Conservation (phyloP, 2,797 vertebrate species). For the Chrysocyon brachyurus region DNA sequence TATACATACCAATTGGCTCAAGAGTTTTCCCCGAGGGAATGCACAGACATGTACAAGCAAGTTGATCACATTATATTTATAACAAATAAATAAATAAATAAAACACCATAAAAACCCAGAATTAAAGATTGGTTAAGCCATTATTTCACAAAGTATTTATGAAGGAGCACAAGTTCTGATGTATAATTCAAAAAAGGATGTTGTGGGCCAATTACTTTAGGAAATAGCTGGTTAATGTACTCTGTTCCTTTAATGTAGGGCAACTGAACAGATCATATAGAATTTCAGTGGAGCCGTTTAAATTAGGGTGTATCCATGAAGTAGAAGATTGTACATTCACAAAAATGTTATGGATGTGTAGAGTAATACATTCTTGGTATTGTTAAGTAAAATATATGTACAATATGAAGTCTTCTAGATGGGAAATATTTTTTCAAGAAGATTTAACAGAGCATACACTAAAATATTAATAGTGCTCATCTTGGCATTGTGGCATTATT, state of each 20-base stretch:
- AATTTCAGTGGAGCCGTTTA: not conserved
- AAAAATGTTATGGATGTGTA: not conserved
- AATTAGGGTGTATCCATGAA: not conserved
- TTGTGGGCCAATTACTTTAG: not conserved
- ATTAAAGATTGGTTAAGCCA: not conserved
- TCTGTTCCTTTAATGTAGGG: not conserved
- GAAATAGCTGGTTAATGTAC: not conserved
- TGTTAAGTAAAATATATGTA: not conserved
- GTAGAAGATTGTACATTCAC: not conserved
- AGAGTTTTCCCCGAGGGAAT: not conserved
- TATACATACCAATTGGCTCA: not conserved
- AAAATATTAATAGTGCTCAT: not conserved
- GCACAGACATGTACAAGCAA: not conserved
- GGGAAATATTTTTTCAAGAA: not conserved
- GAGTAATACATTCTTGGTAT: not conserved
- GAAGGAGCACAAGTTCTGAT: constrained; percentile 22
- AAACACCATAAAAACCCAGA: constrained; percentile 19
- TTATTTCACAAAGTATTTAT: constrained; percentile 56
- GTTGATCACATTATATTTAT: constrained; percentile 18
- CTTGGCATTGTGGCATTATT: not conserved
- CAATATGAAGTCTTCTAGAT: not conserved
- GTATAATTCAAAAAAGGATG: constrained; percentile 30
- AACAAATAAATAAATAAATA: not conserved
- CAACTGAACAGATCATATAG: not conserved
- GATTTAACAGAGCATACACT: not conserved